Evolutionary conservation across 1,140 invertebrate genomes (phyloP).

Genomic region (Oppia nitens): DNA sequence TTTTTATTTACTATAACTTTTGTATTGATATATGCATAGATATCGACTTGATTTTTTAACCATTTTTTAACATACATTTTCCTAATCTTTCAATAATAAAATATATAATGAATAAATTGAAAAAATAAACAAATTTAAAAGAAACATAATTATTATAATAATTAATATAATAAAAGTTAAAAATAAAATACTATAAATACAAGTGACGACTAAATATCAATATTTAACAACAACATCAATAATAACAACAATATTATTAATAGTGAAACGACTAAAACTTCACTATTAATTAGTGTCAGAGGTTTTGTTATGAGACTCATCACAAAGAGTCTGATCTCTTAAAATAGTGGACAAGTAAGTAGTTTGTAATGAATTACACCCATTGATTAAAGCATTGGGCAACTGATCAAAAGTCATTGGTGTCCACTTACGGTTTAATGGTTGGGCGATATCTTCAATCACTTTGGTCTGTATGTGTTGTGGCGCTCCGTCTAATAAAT

Average conservation of each 20-base stretch:
- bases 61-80: too few species aligned
- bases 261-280: too few species aligned
- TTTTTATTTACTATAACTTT: too few species aligned
- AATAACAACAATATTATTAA: too few species aligned
- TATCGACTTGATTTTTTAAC: too few species aligned
- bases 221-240: neutral
- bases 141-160: too few species aligned
- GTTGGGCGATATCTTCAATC: conserved; percentile 10
- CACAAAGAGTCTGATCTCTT: neutral
- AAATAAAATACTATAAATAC: neutral
- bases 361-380: neutral
- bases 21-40: too few species aligned
- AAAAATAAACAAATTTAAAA: too few species aligned
- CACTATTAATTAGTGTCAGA: too few species aligned
- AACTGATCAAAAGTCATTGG: conserved; percentile 14
- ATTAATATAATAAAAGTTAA: neutral
- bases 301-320: neutral
- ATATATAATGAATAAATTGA: too few species aligned
- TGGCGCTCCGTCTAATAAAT: neutral
- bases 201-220: neutral
- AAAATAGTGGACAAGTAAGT: neutral
- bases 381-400: conserved; percentile 13
- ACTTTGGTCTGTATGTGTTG: neutral
- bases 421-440: conserved; percentile 10
- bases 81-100: too few species aligned